Conservation (phyloP, 2,113 vertebrate genomes). For the Tiliqua scincoides region DNA sequence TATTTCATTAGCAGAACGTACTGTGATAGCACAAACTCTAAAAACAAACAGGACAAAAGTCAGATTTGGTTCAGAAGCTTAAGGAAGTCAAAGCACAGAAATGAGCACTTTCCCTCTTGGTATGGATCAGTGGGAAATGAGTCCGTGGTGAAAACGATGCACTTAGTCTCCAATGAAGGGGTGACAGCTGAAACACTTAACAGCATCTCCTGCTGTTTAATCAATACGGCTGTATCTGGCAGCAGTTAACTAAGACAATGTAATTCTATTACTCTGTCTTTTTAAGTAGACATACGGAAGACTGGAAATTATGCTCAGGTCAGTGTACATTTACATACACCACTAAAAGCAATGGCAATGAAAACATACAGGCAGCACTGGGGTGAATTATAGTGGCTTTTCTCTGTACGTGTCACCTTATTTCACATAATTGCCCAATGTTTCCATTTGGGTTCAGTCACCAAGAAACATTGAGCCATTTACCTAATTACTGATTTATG, state of each 20-base stretch:
- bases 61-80: constrained; percentile 9
- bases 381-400: constrained; percentile 8
- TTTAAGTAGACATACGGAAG: constrained; percentile 17
- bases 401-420: not conserved
- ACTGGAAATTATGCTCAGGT: not conserved
- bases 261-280: constrained; percentile 9
- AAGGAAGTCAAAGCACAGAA: not conserved
- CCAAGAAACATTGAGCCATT: constrained; percentile 35
- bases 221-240: not conserved
- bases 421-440: not conserved
- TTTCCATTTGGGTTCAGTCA: not conserved
- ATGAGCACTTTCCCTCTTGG: not conserved
- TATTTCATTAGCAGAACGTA: constrained; percentile 13
- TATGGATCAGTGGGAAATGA: constrained; percentile 11
- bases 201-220: constrained; percentile 41
- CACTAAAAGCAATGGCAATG: not conserved
- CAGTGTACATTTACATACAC: not conserved
- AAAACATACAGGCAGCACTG: not conserved
- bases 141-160: not conserved
- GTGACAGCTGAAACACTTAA: constrained; percentile 19
- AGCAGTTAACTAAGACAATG: constrained; percentile 24
- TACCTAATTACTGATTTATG: not conserved
- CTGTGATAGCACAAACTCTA: not conserved
- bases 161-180: not conserved
- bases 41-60: constrained; percentile 7